Evolutionary conservation across 2,797 vertebrate genomes (phyloP).

Genomic region (Aldrovandia affinis): DNA sequence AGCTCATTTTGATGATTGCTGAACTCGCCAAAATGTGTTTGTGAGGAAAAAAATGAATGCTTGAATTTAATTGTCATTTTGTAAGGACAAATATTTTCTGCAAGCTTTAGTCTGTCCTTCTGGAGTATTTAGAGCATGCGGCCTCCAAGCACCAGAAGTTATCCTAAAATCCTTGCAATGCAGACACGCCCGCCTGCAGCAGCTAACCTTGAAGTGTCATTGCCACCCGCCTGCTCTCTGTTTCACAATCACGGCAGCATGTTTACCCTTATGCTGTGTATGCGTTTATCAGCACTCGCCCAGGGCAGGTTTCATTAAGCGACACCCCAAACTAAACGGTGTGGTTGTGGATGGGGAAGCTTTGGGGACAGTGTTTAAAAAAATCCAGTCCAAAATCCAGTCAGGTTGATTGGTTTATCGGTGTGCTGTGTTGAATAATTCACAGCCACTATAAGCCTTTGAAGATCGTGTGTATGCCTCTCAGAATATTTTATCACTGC

Average conservation of each 20-base stretch:
- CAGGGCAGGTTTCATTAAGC: not conserved
- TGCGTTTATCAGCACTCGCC: not conserved
- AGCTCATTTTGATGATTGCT: not conserved
- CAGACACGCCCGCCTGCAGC: not conserved
- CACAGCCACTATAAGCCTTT: slow-evolving; percentile 26
- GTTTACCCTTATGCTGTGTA: not conserved
- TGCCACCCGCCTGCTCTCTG: not conserved
- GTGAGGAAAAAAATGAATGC: too few relatives aligned
- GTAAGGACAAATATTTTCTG: too few relatives aligned
- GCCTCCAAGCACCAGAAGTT: not conserved
- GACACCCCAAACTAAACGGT: not conserved
- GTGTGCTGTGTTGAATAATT: slow-evolving; percentile 48
- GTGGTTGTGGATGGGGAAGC: not conserved
- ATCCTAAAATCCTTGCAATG: not conserved
- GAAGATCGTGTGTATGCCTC: slow-evolving; percentile 30
- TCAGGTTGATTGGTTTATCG: slow-evolving; percentile 23
- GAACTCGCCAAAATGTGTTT: too few relatives aligned
- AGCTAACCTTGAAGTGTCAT: not conserved
- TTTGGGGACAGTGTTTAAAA: not conserved
- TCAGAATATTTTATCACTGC: slow-evolving; percentile 35
- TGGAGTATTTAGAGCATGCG: not conserved
- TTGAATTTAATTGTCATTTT: too few relatives aligned
- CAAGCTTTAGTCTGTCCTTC: not conserved
- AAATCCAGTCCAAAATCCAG: too few relatives aligned
- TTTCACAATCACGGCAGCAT: not conserved